A percentile compares a stretch with the other conserved stretches of the same genome.
These are phyloP conservation scores for Sylvilagus floridanus DNA, from an alignment of 2,797 vertebrate species.

Conservation along the genomic window DNA sequence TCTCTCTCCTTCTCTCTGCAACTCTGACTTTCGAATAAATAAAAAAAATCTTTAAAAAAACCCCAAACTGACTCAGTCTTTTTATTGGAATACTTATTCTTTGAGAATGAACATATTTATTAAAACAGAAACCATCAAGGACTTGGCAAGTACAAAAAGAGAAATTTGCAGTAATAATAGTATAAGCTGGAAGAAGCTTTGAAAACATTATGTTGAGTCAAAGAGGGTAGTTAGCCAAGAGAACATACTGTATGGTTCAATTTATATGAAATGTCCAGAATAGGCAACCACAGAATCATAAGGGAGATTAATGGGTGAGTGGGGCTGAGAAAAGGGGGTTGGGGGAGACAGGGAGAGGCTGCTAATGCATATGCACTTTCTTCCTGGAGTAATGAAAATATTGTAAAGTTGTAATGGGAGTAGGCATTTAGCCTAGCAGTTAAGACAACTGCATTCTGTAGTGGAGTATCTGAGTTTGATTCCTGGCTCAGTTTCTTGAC, in stretches of 20 bases:
- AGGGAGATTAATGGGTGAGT: neutral
- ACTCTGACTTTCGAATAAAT: no score
- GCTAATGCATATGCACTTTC: neutral
- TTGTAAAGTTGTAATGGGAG: neutral
- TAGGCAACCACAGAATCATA: neutral
- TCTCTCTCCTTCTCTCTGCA: no score
- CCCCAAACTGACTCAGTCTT: neutral
- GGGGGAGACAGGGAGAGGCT: neutral
- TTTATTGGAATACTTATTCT: neutral
- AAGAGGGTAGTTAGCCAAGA: conserved; percentile 16
- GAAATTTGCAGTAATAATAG: neutral
- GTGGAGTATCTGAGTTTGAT: no score
- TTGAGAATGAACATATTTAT: conserved; percentile 25
- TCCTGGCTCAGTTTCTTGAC: no score
- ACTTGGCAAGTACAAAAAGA: neutral
- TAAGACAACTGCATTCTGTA: no score
- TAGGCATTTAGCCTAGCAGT: no score
- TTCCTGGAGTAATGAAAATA: conserved; percentile 49
- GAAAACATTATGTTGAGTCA: neutral
- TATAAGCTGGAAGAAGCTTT: neutral
- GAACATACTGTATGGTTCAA: neutral
- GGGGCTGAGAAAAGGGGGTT: neutral
- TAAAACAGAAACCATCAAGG: conserved; percentile 23
- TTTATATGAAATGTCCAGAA: conserved; percentile 46
- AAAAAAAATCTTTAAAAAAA: no score